These are phyloP conservation scores for Otus sunia DNA, from an alignment of 2,113 vertebrate genomes.

Conservation along the genomic window DNA sequence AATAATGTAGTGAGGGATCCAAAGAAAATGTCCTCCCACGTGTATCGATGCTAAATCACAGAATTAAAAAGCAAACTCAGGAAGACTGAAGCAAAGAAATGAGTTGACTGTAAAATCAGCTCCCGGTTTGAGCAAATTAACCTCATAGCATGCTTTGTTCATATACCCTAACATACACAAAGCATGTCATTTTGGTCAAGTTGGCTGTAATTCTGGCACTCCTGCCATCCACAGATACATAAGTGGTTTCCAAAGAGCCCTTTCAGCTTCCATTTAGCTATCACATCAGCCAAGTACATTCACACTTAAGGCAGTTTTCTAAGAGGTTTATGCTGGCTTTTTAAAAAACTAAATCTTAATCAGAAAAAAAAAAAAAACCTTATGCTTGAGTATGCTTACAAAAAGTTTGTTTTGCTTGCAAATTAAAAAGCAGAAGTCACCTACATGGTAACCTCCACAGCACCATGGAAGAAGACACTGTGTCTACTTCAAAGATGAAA, in stretches of 20 bases:
- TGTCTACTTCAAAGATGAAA: background rate
- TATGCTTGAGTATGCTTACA: background rate
- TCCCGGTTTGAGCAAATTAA: background rate
- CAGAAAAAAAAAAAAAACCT: background rate
- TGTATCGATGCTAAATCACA: conserved; percentile 36
- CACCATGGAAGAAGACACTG: background rate
- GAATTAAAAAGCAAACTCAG: conserved; percentile 9
- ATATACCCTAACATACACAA: background rate
- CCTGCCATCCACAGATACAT: background rate
- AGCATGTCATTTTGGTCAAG: background rate
- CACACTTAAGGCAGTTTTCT: background rate
- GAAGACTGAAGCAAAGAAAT: background rate
- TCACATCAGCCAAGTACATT: background rate
- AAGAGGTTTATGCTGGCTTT: background rate
- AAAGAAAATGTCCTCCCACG: background rate
- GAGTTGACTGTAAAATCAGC: background rate
- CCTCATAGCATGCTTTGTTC: background rate
- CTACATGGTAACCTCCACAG: background rate
- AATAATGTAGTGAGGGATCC: background rate
- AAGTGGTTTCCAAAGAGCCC: background rate
- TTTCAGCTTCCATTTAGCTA: background rate
- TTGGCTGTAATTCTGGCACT: background rate
- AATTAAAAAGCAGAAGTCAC: background rate
- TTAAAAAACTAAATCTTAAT: background rate
- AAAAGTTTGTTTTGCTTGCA: background rate